Conservation (phyloP, 2,113 vertebrate genomes). For the Myotis brandtii region DNA sequence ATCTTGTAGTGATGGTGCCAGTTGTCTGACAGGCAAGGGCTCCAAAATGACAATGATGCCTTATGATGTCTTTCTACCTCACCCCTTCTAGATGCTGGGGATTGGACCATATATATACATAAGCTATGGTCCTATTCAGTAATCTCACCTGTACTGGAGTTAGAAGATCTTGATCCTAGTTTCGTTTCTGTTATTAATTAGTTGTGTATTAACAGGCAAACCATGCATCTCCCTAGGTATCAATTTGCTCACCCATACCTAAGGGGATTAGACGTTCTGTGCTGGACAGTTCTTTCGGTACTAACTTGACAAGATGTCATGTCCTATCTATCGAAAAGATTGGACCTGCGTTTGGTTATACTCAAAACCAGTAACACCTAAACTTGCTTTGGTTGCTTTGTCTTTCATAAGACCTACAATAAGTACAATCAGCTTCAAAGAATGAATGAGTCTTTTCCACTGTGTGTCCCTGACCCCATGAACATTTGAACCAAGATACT, state of each 20-base stretch:
- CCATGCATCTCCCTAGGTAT: not conserved
- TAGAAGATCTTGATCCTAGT: not conserved
- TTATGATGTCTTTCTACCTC: not conserved
- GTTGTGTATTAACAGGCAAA: not conserved
- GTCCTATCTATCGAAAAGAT: not conserved
- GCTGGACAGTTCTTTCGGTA: not conserved
- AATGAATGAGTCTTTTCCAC: not conserved
- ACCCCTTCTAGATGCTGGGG: not conserved
- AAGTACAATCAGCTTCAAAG: not conserved
- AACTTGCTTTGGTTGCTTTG: not conserved
- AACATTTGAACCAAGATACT: not conserved
- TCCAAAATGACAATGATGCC: not conserved
- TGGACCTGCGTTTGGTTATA: not conserved
- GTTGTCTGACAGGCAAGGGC: no score
- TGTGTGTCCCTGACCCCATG: not conserved
- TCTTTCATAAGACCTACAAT: not conserved
- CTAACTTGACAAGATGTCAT: not conserved
- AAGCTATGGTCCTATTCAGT: not conserved
- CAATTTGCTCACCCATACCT: not conserved
- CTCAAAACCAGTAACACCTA: not conserved
- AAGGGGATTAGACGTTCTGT: accelerated
- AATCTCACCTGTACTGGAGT: not conserved
- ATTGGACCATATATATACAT: not conserved
- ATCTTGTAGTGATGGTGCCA: no score
- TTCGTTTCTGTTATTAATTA: not conserved